Evolutionary conservation across 1,140 invertebrate species (phyloP).

Genomic region (Macrostomum lignano): DNA sequence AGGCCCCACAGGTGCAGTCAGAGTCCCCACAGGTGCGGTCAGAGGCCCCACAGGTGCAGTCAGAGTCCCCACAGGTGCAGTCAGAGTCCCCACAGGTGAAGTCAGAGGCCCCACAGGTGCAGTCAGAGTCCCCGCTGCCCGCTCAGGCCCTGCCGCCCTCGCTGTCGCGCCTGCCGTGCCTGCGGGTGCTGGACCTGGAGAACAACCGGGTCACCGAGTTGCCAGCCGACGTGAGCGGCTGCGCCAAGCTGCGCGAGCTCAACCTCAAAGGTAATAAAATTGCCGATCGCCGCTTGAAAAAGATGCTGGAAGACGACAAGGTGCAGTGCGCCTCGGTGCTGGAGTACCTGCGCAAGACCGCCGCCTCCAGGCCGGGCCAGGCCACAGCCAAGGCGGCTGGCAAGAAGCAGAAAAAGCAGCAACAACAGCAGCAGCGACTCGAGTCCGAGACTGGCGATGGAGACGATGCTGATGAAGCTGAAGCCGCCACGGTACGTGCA

Average conservation of each 20-base stretch:
- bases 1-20: no score
- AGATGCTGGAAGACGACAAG: conserved; percentile 40
- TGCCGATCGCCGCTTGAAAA: conserved; percentile 39
- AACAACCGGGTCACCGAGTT: conserved; percentile 37
- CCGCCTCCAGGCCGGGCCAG: conserved; percentile 30
- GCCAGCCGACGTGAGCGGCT: conserved; percentile 36
- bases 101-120: conserved; percentile 36
- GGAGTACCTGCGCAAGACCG: conserved; percentile 39
- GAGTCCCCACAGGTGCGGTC: no score
- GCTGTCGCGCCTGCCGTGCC: no score
- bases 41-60: no score
- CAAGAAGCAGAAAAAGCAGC: no score
- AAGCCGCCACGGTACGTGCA: no score
- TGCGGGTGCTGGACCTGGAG: conserved; percentile 41
- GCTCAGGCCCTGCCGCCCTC: conserved; percentile 32
- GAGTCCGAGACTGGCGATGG: no score
- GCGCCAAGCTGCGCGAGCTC: conserved; percentile 37
- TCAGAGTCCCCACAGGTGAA: conserved; percentile 35
- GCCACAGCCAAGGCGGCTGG: no score
- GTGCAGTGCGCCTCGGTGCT: conserved; percentile 35
- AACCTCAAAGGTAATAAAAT: conserved; percentile 42
- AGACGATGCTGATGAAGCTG: no score
- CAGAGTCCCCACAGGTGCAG: no score
- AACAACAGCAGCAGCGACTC: no score
- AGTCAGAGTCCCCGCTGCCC: conserved; percentile 34